These are phyloP conservation scores for Hipposideros larvatus DNA, from an alignment of 2,797 vertebrate genomes.

Conservation along the genomic window DNA sequence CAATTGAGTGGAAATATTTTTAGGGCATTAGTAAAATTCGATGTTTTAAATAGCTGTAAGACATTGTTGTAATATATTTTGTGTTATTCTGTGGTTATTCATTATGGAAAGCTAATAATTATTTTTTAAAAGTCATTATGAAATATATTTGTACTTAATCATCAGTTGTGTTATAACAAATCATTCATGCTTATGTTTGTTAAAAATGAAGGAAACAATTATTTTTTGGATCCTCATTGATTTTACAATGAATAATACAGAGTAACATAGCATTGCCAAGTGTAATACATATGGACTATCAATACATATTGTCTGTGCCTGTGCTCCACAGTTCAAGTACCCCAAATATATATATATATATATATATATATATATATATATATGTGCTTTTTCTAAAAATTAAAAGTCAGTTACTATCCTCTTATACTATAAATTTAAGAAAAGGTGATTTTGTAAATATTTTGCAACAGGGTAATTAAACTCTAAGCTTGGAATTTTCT, in stretches of 20 bases:
- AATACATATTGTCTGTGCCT: not conserved
- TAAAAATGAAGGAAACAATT: not conserved
- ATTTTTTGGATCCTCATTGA: conserved; percentile 1
- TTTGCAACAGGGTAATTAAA: conserved; percentile 38
- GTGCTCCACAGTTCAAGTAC: not conserved
- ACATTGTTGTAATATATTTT: not conserved
- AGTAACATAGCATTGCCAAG: not conserved
- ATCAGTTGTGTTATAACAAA: not conserved
- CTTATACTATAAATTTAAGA: not conserved
- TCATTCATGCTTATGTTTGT: not conserved
- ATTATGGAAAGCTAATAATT: not conserved
- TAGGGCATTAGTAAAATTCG: not conserved
- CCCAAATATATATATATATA: not conserved
- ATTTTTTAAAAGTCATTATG: not conserved
- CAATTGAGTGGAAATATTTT: not conserved
- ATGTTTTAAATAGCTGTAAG: not conserved
- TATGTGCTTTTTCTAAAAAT: not conserved
- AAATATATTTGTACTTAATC: not conserved
- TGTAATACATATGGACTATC: not conserved
- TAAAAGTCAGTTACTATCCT: not conserved
- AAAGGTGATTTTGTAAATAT: conserved; percentile 43
- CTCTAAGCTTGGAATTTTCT: conserved; percentile 6
- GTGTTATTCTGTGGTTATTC: not conserved
- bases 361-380: not conserved
- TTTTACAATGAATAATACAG: not conserved